These are phyloP conservation scores for Melanotaenia maccullochi DNA, from an alignment of 2,797 vertebrate species.

Conservation along the genomic window DNA sequence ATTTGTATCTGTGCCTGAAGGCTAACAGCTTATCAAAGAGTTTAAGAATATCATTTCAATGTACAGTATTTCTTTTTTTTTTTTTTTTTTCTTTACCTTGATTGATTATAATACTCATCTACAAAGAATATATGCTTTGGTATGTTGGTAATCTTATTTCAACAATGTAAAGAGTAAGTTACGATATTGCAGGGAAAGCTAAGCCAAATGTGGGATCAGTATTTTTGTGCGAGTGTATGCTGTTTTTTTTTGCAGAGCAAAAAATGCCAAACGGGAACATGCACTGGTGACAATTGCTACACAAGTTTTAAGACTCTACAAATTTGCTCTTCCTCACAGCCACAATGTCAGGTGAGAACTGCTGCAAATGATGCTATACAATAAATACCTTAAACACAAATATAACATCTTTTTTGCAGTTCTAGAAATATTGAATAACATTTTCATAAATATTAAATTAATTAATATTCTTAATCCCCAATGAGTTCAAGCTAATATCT, in stretches of 20 bases:
- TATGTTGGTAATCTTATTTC: background rate
- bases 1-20: background rate
- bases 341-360: constrained; percentile 84
- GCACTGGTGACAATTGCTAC: constrained; percentile 77
- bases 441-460: background rate
- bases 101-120: background rate
- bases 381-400: background rate
- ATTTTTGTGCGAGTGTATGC: background rate
- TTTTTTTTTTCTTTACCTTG: background rate
- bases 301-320: constrained; percentile 47
- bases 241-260: constrained; percentile 74
- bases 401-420: background rate
- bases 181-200: too few species aligned
- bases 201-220: background rate
- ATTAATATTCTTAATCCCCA: background rate
- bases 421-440: background rate
- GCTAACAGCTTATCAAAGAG: background rate
- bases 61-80: background rate
- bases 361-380: background rate
- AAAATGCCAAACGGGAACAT: constrained; percentile 78
- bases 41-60: background rate
- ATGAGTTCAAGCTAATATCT: background rate
- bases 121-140: background rate
- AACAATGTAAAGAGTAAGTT: too few species aligned
- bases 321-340: constrained; percentile 52